Conservation (phyloP, 2,113 vertebrate genomes). For the Eulemur macaco region DNA sequence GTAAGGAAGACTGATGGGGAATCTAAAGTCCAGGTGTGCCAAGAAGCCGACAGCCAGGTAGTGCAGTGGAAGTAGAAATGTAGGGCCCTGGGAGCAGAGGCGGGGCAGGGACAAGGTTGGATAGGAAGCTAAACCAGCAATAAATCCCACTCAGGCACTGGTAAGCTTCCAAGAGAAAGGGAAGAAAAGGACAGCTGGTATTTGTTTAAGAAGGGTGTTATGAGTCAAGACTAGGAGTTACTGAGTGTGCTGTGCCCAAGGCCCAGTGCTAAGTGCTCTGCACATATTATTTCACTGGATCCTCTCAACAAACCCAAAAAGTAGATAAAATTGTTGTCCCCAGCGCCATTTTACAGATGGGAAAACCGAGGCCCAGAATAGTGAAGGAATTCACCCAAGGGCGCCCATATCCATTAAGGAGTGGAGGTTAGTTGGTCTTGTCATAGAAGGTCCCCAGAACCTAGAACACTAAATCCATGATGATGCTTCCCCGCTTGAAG, state of each 20-base stretch:
- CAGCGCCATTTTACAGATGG: background rate
- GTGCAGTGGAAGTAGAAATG: background rate
- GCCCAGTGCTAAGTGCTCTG: rapidly evolving
- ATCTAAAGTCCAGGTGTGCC: background rate
- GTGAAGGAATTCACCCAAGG: background rate
- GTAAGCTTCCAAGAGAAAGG: background rate
- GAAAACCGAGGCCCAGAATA: background rate
- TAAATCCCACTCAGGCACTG: too few relatives aligned
- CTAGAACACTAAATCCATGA: background rate
- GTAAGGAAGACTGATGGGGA: background rate
- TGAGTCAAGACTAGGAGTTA: background rate
- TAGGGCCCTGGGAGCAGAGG: too few relatives aligned
- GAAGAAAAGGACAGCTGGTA: background rate
- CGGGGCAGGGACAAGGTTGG: background rate
- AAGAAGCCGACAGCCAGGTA: background rate
- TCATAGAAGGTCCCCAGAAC: background rate
- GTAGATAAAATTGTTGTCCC: background rate
- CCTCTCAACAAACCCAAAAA: background rate
- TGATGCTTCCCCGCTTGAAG: background rate
- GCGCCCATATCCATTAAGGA: background rate
- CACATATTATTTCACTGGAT: rapidly evolving
- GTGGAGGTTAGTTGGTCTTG: background rate
- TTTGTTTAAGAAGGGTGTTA: background rate
- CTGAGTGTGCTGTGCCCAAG: too few relatives aligned
- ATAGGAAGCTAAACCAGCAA: background rate